Conservation (phyloP, 2,888 invertebrate genomes). For the Ichneumoninae sp. region DNA sequence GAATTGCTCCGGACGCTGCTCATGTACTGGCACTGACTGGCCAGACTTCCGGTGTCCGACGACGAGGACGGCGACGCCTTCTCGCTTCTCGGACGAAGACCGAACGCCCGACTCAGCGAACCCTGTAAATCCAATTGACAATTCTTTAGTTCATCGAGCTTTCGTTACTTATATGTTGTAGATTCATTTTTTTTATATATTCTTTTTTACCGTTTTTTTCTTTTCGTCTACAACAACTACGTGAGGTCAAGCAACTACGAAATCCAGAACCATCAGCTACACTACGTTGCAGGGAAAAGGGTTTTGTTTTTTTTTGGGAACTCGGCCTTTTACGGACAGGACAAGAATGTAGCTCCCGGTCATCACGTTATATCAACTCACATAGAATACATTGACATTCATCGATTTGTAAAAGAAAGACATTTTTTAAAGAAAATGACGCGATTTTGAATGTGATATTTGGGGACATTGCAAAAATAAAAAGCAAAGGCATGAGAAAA, state of each 20-base stretch:
- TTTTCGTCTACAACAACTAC: slow-evolving; percentile 55
- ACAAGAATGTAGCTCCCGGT: slow-evolving; percentile 34
- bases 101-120: slow-evolving; percentile 90
- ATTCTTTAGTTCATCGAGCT: background rate
- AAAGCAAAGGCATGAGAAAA: slow-evolving; percentile 50
- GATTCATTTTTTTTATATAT: background rate
- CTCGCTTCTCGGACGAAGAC: slow-evolving; percentile 87
- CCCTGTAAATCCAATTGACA: slow-evolving; percentile 85
- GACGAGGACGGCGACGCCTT: slow-evolving; percentile 89
- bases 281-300: slow-evolving; percentile 57
- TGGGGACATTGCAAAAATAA: slow-evolving; percentile 37
- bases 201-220: slow-evolving; percentile 10
- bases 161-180: background rate
- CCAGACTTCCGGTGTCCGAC: slow-evolving; percentile 86
- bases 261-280: slow-evolving; percentile 60
- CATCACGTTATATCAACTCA: slow-evolving; percentile 36
- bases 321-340: slow-evolving; percentile 21
- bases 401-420: slow-evolving; percentile 30
- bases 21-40: slow-evolving; percentile 87
- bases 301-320: slow-evolving; percentile 1
- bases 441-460: slow-evolving; percentile 41
- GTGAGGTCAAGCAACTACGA: slow-evolving; percentile 65
- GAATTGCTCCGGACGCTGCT: slow-evolving; percentile 85
- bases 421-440: slow-evolving; percentile 12
- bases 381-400: slow-evolving; percentile 56